A percentile compares a stretch with the other conserved stretches of the same genome.
phyloP scores from a whole-genome alignment of 1,140 invertebrate genomes.

The Linepithema humile region DNA sequence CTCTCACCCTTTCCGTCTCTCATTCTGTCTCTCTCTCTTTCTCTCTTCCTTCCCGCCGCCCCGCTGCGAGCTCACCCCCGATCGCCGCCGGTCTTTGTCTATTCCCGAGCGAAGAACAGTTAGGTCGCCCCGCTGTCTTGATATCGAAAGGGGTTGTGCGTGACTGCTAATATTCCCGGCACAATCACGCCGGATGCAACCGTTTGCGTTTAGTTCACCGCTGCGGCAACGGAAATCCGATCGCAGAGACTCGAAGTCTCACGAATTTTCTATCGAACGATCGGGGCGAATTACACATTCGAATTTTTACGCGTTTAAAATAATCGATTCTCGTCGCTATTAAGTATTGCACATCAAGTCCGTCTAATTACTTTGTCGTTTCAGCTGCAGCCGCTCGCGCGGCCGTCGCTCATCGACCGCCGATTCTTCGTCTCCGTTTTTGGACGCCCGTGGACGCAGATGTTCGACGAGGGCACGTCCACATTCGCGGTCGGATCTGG shows the following conservation, averaged over 20 bases:
- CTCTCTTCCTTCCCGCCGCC: no score
- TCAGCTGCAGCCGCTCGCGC: neutral
- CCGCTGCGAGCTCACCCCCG: conserved; percentile 11
- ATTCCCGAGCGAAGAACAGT: conserved; percentile 59
- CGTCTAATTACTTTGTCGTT: neutral
- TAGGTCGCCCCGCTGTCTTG: conserved; percentile 60
- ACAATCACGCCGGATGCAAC: conserved; percentile 25
- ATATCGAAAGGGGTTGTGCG: conserved; percentile 39
- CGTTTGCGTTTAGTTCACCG: conserved; percentile 1
- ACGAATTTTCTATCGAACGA: no score
- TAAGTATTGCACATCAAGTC: no score
- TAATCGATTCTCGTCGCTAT: neutral
- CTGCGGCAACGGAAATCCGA: neutral
- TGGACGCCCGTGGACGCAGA: conserved; percentile 42
- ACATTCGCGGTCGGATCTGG: neutral
- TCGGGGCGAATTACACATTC: neutral
- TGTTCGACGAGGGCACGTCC: conserved; percentile 35
- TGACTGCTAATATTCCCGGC: conserved; percentile 19
- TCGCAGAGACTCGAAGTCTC: neutral
- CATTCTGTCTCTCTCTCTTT: neutral
- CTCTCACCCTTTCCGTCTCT: conserved; percentile 17
- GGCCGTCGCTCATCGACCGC: neutral
- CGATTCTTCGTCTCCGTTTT: conserved; percentile 42
- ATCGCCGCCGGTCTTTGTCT: conserved; percentile 40
- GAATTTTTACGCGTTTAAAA: neutral